Evolutionary conservation across 2,797 vertebrate species (phyloP).

Genomic region (Microctenopoma steveboyesi): DNA sequence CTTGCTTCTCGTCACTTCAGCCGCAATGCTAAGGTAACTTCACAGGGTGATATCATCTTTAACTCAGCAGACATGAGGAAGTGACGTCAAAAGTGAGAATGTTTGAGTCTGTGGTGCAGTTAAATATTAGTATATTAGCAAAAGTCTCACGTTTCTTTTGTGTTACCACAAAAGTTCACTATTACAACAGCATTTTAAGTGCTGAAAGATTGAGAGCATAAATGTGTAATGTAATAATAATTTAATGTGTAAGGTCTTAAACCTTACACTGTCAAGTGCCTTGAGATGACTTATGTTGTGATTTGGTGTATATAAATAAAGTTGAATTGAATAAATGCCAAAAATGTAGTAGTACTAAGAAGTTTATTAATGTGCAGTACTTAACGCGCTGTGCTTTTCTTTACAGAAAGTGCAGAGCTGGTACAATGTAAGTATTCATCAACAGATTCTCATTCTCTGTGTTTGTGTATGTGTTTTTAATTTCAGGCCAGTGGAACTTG

Average conservation of each 20-base stretch:
- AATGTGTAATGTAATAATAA: too few species aligned
- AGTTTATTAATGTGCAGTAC: background rate
- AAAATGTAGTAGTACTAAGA: background rate
- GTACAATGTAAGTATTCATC: constrained; percentile 90
- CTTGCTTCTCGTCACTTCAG: constrained; percentile 88
- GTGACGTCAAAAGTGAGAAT: too few species aligned
- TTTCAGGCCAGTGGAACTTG: constrained; percentile 1
- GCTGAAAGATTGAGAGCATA: too few species aligned
- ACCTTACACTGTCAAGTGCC: too few species aligned
- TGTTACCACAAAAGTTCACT: background rate
- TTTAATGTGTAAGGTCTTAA: too few species aligned
- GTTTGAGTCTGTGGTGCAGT: too few species aligned
- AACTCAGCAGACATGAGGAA: background rate
- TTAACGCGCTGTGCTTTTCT: constrained; percentile 54
- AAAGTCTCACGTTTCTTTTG: background rate
- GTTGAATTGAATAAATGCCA: background rate
- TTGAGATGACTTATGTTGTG: too few species aligned
- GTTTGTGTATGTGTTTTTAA: constrained; percentile 21
- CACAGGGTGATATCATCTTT: background rate
- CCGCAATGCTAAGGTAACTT: constrained; percentile 89
- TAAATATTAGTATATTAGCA: too few species aligned
- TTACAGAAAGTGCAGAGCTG: constrained; percentile 97
- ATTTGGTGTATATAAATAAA: too few species aligned
- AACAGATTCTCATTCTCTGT: constrained; percentile 11
- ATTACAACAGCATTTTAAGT: background rate